These are phyloP conservation scores for Trimorus sp. DNA, from an alignment of 2,888 invertebrate species.

Conservation along the genomic window DNA sequence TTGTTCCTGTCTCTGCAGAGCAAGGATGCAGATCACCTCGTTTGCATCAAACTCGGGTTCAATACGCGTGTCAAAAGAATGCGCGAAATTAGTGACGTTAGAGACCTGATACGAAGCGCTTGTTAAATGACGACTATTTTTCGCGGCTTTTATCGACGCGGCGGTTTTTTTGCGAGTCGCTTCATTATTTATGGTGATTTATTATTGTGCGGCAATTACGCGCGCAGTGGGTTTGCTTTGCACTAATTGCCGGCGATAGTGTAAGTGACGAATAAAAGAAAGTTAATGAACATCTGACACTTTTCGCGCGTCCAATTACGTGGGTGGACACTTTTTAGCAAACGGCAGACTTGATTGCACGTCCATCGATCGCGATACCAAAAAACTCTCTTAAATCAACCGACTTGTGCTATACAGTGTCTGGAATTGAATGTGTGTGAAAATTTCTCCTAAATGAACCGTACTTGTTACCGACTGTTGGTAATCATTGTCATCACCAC, in stretches of 20 bases:
- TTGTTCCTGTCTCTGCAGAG: constrained; percentile 74
- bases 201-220: constrained; percentile 24
- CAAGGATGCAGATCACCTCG: constrained; percentile 66
- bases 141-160: constrained; percentile 20
- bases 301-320: neutral
- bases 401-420: too few relatives aligned
- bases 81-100: constrained; percentile 51
- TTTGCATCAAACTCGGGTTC: constrained; percentile 51
- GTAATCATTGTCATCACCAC: too few relatives aligned
- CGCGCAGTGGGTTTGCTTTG: constrained; percentile 1
- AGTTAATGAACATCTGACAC: too few relatives aligned
- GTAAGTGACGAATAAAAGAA: constrained; percentile 3
- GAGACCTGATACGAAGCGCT: constrained; percentile 35
- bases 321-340: too few relatives aligned
- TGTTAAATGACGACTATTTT: constrained; percentile 41
- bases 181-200: constrained; percentile 32
- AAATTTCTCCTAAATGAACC: too few relatives aligned
- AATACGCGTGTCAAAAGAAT: constrained; percentile 56
- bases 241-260: constrained; percentile 5
- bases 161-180: constrained; percentile 17
- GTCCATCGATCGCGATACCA: too few relatives aligned
- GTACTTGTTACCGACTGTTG: too few relatives aligned
- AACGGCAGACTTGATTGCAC: too few relatives aligned
- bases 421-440: too few relatives aligned
- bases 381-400: too few relatives aligned